Base-by-base conservation (phyloP, 2,888 invertebrate species). In the Hirtodrosophila confusa region DNA sequence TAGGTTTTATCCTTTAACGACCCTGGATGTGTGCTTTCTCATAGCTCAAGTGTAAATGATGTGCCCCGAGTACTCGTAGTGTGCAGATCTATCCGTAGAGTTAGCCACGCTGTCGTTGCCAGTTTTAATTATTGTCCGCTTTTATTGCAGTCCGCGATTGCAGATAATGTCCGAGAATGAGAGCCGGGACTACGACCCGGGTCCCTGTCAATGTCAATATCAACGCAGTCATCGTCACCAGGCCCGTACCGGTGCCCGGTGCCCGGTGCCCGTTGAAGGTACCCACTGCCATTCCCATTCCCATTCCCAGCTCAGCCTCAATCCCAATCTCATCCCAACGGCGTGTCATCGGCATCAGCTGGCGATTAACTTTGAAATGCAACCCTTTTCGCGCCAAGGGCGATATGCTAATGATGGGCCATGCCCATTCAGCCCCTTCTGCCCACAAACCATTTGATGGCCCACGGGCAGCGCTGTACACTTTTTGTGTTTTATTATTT, bases 381-480 rank as follows among this genome's bases (percentile, higher is more conserved):
- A 86, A 80, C 88, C 87, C 87, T 86, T 84, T 67, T 71, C 55
- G 70, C 73, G 82, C 88, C 84, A 40, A 45, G 60, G 80, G 88
- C 88, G 82, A 83, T 82, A 82, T 82, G 82, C 82, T 82, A 82
- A 82, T 82, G 88, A 86, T 66, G 88, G 75, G 68, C 78, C 66
- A 62, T 60, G 72, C 71, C 65, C 50, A 56, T 41, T 37, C 40
- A 37, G 35, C 45, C 33, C 27, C 54, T 6, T 6, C 37, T n/a
- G 40, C 33, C 49, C 40, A 48, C 17, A 17, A 17, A 17, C 17
- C 17, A 17, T 55, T 45, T 58, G 68, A 54, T 55, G 62, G 53
- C 49, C 63, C 75, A 43, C 49, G 64, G 68, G 51, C 54, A 44
- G 37, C 41, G 72, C 50, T 83, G 76, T 67, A 69, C 79, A 86